Conservation (phyloP, 2,888 invertebrate species). For the Hetaerina titia region DNA sequence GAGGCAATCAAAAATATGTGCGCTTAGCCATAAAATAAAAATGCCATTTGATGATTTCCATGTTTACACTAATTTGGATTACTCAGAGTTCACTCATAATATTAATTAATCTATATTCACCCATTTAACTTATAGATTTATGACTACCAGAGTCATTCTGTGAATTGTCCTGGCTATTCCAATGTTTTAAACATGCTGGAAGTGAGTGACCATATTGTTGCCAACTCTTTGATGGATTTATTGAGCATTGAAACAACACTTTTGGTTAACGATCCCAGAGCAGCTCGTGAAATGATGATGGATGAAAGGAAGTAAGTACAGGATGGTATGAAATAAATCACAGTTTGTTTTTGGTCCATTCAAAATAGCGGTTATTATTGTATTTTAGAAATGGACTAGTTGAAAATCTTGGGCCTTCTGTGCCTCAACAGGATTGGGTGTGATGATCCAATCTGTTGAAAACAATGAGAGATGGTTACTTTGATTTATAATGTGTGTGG, state of each 20-base stretch:
- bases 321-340: background rate
- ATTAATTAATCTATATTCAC: background rate
- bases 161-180: conserved; percentile 76
- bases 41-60: no score
- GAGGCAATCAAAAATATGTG: no score
- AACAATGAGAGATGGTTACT: no score
- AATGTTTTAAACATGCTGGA: conserved; percentile 86
- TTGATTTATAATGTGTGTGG: no score
- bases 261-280: conserved; percentile 84
- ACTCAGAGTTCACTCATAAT: background rate
- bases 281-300: conserved; percentile 86
- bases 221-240: conserved; percentile 92
- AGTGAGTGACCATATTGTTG: conserved; percentile 87
- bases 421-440: no score
- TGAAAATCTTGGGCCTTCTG: background rate
- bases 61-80: no score
- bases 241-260: conserved; percentile 86
- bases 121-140: conserved; percentile 76
- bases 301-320: conserved; percentile 76
- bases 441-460: no score
- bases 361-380: background rate
- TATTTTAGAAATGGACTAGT: background rate
- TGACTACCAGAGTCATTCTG: conserved; percentile 77
- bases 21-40: no score
- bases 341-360: background rate